Evolutionary conservation across 2,113 vertebrate species (phyloP).

Genomic region (Arvicanthis niloticus): DNA sequence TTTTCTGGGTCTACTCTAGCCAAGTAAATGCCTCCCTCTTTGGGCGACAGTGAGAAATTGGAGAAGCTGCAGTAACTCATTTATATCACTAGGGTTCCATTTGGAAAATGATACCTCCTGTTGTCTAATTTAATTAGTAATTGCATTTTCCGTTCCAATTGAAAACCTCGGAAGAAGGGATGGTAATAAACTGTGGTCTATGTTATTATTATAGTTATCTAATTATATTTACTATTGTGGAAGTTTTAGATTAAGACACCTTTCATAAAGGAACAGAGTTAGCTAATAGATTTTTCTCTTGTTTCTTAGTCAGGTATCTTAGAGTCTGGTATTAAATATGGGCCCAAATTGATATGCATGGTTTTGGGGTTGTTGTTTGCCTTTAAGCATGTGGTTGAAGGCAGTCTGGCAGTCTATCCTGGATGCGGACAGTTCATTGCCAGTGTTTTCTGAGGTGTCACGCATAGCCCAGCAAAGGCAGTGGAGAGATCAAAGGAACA

Average conservation of each 20-base stretch:
- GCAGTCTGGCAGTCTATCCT: background rate
- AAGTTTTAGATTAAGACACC: slow-evolving; percentile 54
- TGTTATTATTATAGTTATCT: slow-evolving; percentile 68
- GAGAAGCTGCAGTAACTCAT: slow-evolving; percentile 64
- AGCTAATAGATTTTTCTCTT: background rate
- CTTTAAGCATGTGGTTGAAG: background rate
- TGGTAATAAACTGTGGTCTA: slow-evolving; percentile 59
- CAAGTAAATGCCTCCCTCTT: background rate
- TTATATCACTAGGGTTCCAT: slow-evolving; percentile 66
- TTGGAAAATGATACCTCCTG: slow-evolving; percentile 75
- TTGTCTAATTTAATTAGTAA: slow-evolving; percentile 80
- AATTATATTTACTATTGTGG: slow-evolving; percentile 59
- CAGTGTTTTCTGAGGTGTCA: background rate
- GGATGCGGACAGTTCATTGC: background rate
- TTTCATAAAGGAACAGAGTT: background rate
- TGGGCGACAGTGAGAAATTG: slow-evolving; percentile 40
- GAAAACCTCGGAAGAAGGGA: slow-evolving; percentile 73
- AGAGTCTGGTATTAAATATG: background rate
- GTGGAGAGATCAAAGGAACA: background rate
- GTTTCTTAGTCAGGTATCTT: background rate
- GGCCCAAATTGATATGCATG: background rate
- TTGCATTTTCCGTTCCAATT: slow-evolving; percentile 73
- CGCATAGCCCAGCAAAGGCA: background rate
- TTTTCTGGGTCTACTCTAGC: background rate
- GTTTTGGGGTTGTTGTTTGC: background rate